These are phyloP conservation scores for Xenopus tropicalis DNA, from an alignment of 2,113 vertebrate species.

Conservation along the genomic window UCB_Xtro_10.0 CM004452.2:51192001-51192500, in stretches of 20 bases:
- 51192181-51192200: constrained; percentile 60
- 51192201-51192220: constrained; percentile 60
- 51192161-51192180: constrained; percentile 48
- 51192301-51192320: not conserved
- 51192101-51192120: no score
- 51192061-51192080: no score
- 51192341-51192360: constrained; percentile 32
- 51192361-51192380: constrained; percentile 21
- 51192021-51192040: no score
- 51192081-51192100: no score
- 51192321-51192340: not conserved
- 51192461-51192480: constrained; percentile 1
- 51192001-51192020: no score
- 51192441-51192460: not conserved
- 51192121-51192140: no score
- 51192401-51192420: not conserved
- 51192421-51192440: no score
- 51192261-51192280: constrained; percentile 1
- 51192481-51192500: not conserved
- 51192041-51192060: no score
- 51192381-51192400: not conserved
- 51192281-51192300: constrained; percentile 29
- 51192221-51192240: constrained; percentile 66
- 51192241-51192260: constrained; percentile 51
- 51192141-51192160: not conserved